Evolutionary conservation across 2,888 invertebrate genomes (phyloP).

Genomic region (Platerodrilus igneus): DNA sequence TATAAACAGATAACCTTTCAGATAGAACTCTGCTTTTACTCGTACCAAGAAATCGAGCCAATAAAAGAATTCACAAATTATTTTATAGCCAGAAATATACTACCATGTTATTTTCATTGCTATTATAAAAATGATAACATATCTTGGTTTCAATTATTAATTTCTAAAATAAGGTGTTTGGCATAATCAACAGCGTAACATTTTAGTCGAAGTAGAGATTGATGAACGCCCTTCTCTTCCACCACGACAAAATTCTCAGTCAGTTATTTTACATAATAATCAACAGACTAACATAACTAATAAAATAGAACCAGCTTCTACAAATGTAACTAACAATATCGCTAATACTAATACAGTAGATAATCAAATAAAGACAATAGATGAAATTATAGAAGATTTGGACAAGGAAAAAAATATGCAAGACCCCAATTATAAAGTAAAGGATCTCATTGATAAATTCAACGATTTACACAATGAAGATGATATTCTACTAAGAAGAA

Average conservation of each 20-base stretch:
- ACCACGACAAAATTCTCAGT: slow-evolving; percentile 23
- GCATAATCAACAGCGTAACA: too few relatives aligned
- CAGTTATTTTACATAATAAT: slow-evolving; percentile 37
- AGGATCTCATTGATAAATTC: slow-evolving; percentile 41
- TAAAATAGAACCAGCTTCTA: too few relatives aligned
- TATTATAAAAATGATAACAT: too few relatives aligned
- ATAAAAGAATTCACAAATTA: too few relatives aligned
- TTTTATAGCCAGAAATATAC: too few relatives aligned
- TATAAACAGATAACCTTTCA: too few relatives aligned
- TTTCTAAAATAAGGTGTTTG: too few relatives aligned
- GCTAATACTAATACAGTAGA: neutral
- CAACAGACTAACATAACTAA: slow-evolving; percentile 21
- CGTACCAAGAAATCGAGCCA: too few relatives aligned
- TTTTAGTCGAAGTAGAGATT: neutral
- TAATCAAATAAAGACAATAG: slow-evolving; percentile 35
- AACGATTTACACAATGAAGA: slow-evolving; percentile 32
- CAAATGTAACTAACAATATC: slow-evolving; percentile 6
- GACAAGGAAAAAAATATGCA: slow-evolving; percentile 33
- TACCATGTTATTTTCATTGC: too few relatives aligned
- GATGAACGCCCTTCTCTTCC: slow-evolving; percentile 13
- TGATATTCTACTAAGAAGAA: slow-evolving; percentile 27
- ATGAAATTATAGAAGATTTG: slow-evolving; percentile 41
- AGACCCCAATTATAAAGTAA: slow-evolving; percentile 32
- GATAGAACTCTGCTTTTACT: too few relatives aligned
- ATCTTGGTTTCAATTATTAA: too few relatives aligned